These are phyloP conservation scores for Gonioctena quinquepunctata DNA, from an alignment of 1,140 invertebrate genomes.

Conservation along the genomic window DNA sequence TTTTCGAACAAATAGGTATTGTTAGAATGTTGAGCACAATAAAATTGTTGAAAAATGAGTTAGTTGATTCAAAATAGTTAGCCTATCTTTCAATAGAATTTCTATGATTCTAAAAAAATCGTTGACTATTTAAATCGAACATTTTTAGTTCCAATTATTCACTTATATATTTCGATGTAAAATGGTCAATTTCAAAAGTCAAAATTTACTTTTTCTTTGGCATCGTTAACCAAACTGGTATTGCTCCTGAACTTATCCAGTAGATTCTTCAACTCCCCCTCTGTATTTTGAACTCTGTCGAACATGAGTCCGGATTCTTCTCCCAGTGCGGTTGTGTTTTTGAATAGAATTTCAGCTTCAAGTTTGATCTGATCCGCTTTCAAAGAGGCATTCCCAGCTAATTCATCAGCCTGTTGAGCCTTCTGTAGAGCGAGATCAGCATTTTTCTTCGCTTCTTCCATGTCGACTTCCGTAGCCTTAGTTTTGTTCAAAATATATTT, in stretches of 20 bases:
- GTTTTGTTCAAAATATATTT: conserved; percentile 65
- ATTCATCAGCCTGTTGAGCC: conserved; percentile 74
- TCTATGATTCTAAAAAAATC: too few species aligned
- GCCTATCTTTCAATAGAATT: too few species aligned
- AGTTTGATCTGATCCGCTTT: conserved; percentile 76
- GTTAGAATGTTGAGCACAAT: too few species aligned
- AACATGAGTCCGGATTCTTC: conserved; percentile 78
- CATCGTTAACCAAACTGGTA: conserved; percentile 72
- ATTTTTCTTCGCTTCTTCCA: conserved; percentile 75
- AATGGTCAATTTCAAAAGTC: too few species aligned
- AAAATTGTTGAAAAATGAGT: too few species aligned
- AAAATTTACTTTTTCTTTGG: conserved; percentile 66
- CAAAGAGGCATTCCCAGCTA: conserved; percentile 73
- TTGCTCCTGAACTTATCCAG: conserved; percentile 77
- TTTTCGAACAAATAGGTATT: too few species aligned
- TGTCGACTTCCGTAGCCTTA: conserved; percentile 70
- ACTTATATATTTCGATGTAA: too few species aligned
- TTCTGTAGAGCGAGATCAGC: conserved; percentile 75
- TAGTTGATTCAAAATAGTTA: too few species aligned
- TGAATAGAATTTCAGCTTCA: conserved; percentile 76
- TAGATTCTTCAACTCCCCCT: conserved; percentile 69
- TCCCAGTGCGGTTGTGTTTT: conserved; percentile 72
- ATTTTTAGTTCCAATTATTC: too few species aligned
- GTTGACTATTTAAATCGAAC: too few species aligned
- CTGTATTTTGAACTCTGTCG: conserved; percentile 72